phyloP scores from a whole-genome alignment of 2,113 vertebrate genomes.

The Columba janthina region DNA sequence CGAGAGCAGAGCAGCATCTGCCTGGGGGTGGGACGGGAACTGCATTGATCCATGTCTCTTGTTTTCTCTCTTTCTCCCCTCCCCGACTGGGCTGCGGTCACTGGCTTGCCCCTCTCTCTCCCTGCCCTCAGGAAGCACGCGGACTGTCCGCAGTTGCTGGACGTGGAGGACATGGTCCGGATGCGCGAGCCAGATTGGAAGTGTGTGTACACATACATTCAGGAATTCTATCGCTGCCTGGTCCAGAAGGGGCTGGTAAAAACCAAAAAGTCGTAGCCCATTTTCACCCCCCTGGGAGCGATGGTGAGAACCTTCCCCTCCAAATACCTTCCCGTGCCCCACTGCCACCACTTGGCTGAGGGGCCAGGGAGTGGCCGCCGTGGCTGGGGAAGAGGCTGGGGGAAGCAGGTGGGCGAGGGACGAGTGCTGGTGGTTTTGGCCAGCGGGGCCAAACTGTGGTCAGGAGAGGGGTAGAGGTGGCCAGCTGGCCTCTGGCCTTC shows the following conservation, averaged over 20 bases:
- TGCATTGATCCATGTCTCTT: constrained; percentile 77
- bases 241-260: constrained; percentile 99
- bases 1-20: constrained; percentile 64
- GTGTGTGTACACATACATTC: constrained; percentile 99
- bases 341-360: not conserved
- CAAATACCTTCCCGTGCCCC: not conserved
- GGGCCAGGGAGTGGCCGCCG: not conserved
- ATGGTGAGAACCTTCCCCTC: constrained; percentile 79
- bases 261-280: constrained; percentile 97
- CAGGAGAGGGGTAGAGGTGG: not conserved
- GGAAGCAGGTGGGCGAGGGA: not conserved
- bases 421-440: accelerated
- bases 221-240: constrained; percentile 99
- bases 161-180: constrained; percentile 99
- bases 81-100: constrained; percentile 78
- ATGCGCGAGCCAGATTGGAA: constrained; percentile 99
- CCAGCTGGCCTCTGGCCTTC: not conserved
- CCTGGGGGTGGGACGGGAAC: constrained; percentile 61
- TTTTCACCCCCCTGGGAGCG: constrained; percentile 61
- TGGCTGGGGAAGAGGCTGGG: not conserved
- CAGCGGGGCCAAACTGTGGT: not conserved
- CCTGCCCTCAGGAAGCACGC: constrained; percentile 90
- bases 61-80: constrained; percentile 66
- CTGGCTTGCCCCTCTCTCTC: constrained; percentile 76
- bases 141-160: constrained; percentile 98